These are phyloP conservation scores for Diaperis boleti DNA, from an alignment of 2,888 invertebrate species.

Conservation along the genomic window DNA sequence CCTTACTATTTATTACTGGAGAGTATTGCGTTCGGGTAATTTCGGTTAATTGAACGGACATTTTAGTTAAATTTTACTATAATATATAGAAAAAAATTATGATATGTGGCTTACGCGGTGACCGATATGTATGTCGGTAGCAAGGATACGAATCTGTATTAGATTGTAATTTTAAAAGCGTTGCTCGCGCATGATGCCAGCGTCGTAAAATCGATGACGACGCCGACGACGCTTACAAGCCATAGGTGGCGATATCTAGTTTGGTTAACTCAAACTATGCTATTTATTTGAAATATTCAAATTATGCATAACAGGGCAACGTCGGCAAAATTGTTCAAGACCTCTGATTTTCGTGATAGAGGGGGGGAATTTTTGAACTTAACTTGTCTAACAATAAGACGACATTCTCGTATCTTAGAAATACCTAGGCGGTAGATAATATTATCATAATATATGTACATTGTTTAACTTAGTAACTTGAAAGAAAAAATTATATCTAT, in stretches of 20 bases:
- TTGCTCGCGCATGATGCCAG: slow-evolving; percentile 57
- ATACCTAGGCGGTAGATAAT: too few relatives aligned
- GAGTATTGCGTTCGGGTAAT: not conserved
- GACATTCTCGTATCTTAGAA: too few relatives aligned
- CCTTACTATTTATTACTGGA: not conserved
- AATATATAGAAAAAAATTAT: slow-evolving; percentile 7
- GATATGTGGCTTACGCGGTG: slow-evolving; percentile 30
- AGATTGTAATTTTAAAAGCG: slow-evolving; percentile 61
- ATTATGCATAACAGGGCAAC: not conserved
- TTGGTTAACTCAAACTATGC: not conserved
- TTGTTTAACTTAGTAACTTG: too few relatives aligned
- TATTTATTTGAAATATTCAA: not conserved
- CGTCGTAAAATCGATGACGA: slow-evolving; percentile 61
- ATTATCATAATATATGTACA: too few relatives aligned
- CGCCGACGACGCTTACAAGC: slow-evolving; percentile 48
- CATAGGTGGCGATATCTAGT: not conserved
- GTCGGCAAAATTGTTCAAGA: not conserved
- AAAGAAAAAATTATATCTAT: too few relatives aligned
- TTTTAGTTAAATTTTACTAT: not conserved
- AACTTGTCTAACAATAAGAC: too few relatives aligned
- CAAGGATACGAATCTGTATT: slow-evolving; percentile 55
- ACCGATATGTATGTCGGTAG: slow-evolving; percentile 55
- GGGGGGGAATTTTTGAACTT: not conserved
- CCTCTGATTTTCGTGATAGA: not conserved
- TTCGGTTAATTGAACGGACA: not conserved